Conservation (phyloP, 2,888 invertebrate species). For the Ceramica pisi region DNA sequence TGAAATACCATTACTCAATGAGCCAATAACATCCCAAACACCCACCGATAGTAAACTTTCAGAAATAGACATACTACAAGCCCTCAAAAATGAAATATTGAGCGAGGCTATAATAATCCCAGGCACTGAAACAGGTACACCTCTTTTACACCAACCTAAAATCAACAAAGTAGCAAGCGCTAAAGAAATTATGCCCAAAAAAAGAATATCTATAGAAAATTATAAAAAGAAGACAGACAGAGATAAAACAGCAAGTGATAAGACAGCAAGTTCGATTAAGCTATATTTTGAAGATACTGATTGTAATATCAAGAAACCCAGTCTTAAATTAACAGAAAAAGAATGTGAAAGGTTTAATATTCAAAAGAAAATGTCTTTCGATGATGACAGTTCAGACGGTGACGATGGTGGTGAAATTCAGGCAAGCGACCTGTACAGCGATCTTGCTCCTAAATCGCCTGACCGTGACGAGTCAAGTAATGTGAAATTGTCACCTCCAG, state of each 20-base stretch:
- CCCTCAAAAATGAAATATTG: slow-evolving; percentile 87
- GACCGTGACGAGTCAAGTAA: slow-evolving; percentile 76
- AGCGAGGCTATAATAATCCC: slow-evolving; percentile 79
- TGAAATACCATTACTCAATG: slow-evolving; percentile 82
- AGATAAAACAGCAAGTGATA: slow-evolving; percentile 58
- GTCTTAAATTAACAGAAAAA: slow-evolving; percentile 86
- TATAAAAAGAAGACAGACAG: slow-evolving; percentile 81
- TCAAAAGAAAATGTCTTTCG: slow-evolving; percentile 74
- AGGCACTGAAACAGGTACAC: slow-evolving; percentile 76
- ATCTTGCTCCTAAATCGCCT: slow-evolving; percentile 85
- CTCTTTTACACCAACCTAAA: slow-evolving; percentile 86
- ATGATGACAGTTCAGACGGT: slow-evolving; percentile 79
- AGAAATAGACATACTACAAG: slow-evolving; percentile 88
- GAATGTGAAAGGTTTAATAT: slow-evolving; percentile 88
- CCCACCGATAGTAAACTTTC: slow-evolving; percentile 77
- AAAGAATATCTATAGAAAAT: slow-evolving; percentile 88
- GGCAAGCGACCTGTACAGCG: slow-evolving; percentile 74
- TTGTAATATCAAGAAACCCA: slow-evolving; percentile 79
- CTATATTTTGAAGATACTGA: slow-evolving; percentile 69
- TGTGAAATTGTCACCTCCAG: slow-evolving; percentile 73
- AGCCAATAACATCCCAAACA: slow-evolving; percentile 68
- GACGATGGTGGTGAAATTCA: slow-evolving; percentile 69
- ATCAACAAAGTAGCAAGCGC: slow-evolving; percentile 82
- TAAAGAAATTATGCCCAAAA: slow-evolving; percentile 80
- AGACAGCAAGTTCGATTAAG: slow-evolving; percentile 61